phyloP scores from a whole-genome alignment of 2,113 vertebrate genomes.

The Ceyx melanurus region DNA sequence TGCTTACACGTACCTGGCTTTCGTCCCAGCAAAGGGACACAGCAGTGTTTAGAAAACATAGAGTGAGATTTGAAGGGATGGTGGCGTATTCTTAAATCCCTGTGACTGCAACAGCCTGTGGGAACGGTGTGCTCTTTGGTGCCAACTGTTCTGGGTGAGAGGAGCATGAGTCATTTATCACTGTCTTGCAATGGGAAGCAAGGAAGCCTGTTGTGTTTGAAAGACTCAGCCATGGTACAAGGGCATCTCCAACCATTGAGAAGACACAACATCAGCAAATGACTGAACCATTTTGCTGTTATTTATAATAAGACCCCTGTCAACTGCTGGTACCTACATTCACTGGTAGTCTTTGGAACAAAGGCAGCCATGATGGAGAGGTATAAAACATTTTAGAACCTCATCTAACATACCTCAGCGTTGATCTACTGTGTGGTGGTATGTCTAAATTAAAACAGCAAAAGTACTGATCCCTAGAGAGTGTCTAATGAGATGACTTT shows the following conservation, averaged over 20 bases:
- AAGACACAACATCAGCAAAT: background rate
- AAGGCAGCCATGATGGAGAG: background rate
- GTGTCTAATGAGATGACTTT: background rate
- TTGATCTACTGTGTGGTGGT: background rate
- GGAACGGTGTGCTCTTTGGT: background rate
- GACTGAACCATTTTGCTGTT: background rate
- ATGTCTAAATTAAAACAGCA: background rate
- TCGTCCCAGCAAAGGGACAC: background rate
- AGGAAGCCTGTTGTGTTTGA: background rate
- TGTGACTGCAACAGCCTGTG: background rate
- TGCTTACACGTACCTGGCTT: background rate
- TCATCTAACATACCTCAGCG: background rate
- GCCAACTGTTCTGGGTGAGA: background rate
- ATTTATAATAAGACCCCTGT: background rate
- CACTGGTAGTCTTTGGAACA: background rate
- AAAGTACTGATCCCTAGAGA: background rate
- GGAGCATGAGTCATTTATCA: background rate
- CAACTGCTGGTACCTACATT: background rate
- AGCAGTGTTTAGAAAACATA: background rate
- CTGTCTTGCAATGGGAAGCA: background rate
- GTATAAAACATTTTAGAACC: background rate
- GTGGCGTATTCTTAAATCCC: background rate
- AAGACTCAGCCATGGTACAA: background rate
- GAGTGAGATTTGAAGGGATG: background rate
- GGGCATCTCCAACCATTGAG: background rate